A percentile compares a stretch with the other conserved stretches of the same genome.
These are phyloP conservation scores for Drosophila dives DNA, from an alignment of 2,888 invertebrate genomes.

Conservation along the genomic window DNA sequence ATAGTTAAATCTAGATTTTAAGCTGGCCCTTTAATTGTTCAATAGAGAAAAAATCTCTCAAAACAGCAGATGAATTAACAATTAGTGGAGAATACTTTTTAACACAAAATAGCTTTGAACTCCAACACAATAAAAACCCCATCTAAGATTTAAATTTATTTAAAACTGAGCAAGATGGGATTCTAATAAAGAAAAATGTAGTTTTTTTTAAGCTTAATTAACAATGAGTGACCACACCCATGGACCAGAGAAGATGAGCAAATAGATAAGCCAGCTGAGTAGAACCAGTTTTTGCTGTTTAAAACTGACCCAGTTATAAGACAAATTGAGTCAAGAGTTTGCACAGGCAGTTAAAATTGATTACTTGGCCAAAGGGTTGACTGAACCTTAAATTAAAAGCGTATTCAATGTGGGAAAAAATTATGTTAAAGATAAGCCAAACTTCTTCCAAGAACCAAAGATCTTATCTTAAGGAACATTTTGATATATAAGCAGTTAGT, in stretches of 20 bases:
- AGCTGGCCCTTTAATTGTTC: neutral
- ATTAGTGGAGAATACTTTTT: neutral
- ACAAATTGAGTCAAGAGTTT: constrained; percentile 1
- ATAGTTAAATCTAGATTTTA: neutral
- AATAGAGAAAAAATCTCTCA: neutral
- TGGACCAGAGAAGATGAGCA: constrained; percentile 32
- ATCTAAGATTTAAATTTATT: neutral
- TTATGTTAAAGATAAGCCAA: neutral
- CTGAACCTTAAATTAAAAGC: constrained; percentile 46
- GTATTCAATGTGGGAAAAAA: constrained; percentile 12
- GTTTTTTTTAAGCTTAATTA: constrained; percentile 1
- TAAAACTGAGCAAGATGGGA: neutral
- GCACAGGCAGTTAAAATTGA: constrained; percentile 43
- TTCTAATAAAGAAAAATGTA: neutral
- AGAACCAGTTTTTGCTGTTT: constrained; percentile 41
- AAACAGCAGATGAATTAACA: neutral
- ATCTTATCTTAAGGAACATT: constrained; percentile 41
- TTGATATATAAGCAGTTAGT: constrained; percentile 53
- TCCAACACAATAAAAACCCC: neutral
- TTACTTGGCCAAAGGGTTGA: constrained; percentile 46
- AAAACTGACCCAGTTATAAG: constrained; percentile 56
- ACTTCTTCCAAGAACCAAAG: constrained; percentile 49
- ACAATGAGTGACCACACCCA: constrained; percentile 14
- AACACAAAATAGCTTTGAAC: neutral
- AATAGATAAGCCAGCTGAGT: constrained; percentile 23